Conservation (phyloP, 2,888 invertebrate genomes). For the Dendrolimus pini region DNA sequence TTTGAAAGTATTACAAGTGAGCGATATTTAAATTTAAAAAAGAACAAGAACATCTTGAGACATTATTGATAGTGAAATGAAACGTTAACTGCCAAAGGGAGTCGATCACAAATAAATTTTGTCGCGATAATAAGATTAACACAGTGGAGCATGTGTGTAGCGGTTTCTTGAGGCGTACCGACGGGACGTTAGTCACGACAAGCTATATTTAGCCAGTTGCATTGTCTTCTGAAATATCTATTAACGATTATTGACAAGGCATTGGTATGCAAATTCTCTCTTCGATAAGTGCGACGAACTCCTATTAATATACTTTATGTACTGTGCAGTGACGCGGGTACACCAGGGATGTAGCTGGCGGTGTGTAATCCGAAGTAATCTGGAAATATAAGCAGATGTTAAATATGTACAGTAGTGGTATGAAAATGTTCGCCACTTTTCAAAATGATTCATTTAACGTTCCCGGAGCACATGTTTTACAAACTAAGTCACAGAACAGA, state of each 20-base stretch:
- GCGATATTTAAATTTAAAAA: background rate
- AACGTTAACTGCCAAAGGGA: slow-evolving; percentile 57
- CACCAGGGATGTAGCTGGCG: slow-evolving; percentile 29
- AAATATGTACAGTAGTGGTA: too few relatives aligned
- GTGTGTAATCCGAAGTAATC: background rate
- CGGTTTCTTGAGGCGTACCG: slow-evolving; percentile 30
- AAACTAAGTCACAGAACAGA: too few relatives aligned
- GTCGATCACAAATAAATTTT: slow-evolving; percentile 67
- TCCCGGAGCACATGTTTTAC: too few relatives aligned
- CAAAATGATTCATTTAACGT: too few relatives aligned
- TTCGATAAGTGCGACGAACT: slow-evolving; percentile 72
- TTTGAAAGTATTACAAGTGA: too few relatives aligned
- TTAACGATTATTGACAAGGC: slow-evolving; percentile 76
- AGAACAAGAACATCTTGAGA: slow-evolving; percentile 7
- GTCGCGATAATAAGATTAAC: slow-evolving; percentile 71
- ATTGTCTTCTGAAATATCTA: slow-evolving; percentile 77
- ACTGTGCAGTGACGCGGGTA: slow-evolving; percentile 45
- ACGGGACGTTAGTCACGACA: slow-evolving; percentile 66
- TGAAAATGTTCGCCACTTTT: too few relatives aligned
- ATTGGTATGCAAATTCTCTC: slow-evolving; percentile 72
- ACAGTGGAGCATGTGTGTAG: slow-evolving; percentile 53
- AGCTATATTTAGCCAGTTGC: slow-evolving; percentile 71
- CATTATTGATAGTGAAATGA: slow-evolving; percentile 34
- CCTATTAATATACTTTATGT: slow-evolving; percentile 72
- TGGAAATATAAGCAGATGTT: too few relatives aligned